Base-by-base conservation (phyloP, 2,797 vertebrate species). In the Varecia variegata region DNA sequence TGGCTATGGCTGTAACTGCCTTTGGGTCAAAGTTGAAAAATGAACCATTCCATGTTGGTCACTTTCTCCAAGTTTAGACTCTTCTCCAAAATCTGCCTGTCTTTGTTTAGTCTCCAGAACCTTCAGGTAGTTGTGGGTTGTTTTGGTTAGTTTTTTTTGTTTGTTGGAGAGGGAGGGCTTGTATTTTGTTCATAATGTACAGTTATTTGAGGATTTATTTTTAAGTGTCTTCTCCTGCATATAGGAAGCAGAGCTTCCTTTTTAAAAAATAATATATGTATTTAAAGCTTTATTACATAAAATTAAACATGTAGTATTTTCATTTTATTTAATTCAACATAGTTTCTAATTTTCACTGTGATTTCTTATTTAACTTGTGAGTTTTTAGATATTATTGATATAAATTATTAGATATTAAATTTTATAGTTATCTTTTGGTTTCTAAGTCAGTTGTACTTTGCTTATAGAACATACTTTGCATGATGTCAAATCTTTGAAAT, bases 261-360 rank as follows among this genome's bases (percentile, higher is more conserved):
- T 84, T 40, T 80, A 30, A 52, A 81, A 87, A 47, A 74, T 38
- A 81, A 73, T 67, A 47, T 54, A 43, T 77, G 2, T 60, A 88
- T 47, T 90, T 95, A 94, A 32, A 32, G 14, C 25, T 90, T 94
- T 90, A 91, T 67, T 60, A 93, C 30, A 79, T 54, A 87, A 62
- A 95, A 80, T 73, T 94, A 73, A 89, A 30, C 71, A n/a, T 60
- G 35, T 92, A 52, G 3, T 65, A 58, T 60, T 97, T 90, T 88
- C 67, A 90, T 18, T 92, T 92, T 68, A 68, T 81, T 76, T 89
- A 83, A 14, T 73, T 96, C 38, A 93, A 86, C 87, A 92, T 80
- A 76, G 15, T 88, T 88, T 88, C 54, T 91, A 71, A 76, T 60
- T 88, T 90, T 80, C 10, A 38, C 65, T 91, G 82, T 74, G 50